Evolutionary conservation across 1,140 invertebrate genomes (phyloP), one percentile per base, ranked within the genome.

Genomic region (Cotesia chilonis): DNA sequence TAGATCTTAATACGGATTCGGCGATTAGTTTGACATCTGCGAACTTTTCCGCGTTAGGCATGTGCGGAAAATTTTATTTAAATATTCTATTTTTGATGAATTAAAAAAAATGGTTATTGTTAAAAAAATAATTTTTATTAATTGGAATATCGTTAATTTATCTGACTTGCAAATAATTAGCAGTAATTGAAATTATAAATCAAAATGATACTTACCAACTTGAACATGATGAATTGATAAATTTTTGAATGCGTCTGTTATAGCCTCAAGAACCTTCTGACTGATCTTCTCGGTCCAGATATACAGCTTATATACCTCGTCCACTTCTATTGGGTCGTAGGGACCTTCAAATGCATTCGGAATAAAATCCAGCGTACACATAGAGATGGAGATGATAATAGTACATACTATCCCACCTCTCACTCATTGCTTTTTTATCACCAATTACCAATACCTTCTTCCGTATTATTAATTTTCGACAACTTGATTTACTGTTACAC

Each of bases 181-280:
- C 61, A 57, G 37, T 60, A 17, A 14, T 61, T 52, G 9, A 60
- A n/a, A 35, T 36, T 28, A 65, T 54, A 17, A 4, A 70, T 20
- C 59, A 66, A 38, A 55, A 55, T 71, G 65, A 12, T 17, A 69
- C 51, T 66, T 79, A 85, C 83, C 76, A 84, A 78, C 75, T 80
- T 84, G 77, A 82, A 83, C 83, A 86, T 84, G 41, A 47, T 47
- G 6, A 47, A 76, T 77, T 77, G 82, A 79, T 77, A 74, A 71
- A 71, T 76, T 79, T 47, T 80, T 79, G 69, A 75, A 74, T 84
- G 89, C 79, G 77, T 80, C 60, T 88, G 85, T 68, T 88, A 88
- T 82, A 71, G 71, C 65, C 68, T 64, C 57, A 88, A 84, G 71
- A 87, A 88, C 64, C 86, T 87, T 82, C 88, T 71, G 80, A 84